Conservation (phyloP, 2,888 invertebrate genomes). For the Sarcophaga carnaria region DNA sequence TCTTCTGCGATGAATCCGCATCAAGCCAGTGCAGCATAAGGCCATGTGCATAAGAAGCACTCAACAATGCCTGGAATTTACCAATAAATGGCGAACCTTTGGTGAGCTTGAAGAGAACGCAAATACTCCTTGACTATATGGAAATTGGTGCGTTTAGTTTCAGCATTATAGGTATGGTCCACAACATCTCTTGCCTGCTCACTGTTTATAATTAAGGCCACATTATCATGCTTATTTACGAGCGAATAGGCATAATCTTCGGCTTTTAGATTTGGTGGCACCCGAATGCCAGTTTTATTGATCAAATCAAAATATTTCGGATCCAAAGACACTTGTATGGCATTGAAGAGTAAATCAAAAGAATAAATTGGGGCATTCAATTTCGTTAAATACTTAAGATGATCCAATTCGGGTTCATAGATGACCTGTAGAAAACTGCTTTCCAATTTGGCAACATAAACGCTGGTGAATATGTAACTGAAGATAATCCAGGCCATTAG, state of each 20-base stretch:
- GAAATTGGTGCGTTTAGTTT: conserved; percentile 74
- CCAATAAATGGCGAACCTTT: conserved; percentile 76
- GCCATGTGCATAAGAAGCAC: conserved; percentile 76
- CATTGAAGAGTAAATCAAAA: conserved; percentile 68
- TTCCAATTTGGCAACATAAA: conserved; percentile 79
- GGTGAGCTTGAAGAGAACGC: conserved; percentile 73
- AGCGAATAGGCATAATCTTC: conserved; percentile 46
- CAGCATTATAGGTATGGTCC: conserved; percentile 74
- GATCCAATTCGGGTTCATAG: conserved; percentile 76
- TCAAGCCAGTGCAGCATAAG: conserved; percentile 77
- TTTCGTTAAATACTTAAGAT: conserved; percentile 71
- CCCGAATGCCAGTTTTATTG: conserved; percentile 43
- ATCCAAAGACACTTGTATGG: conserved; percentile 69
- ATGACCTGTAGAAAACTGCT: conserved; percentile 78
- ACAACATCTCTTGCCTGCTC: conserved; percentile 76
- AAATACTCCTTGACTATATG: conserved; percentile 78
- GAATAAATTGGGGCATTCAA: conserved; percentile 73
- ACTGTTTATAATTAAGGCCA: conserved; percentile 75
- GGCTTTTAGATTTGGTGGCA: conserved; percentile 63
- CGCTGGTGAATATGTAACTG: conserved; percentile 76
- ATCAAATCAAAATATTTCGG: conserved; percentile 68
- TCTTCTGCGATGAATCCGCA: conserved; percentile 61
- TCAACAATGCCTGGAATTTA: conserved; percentile 74
- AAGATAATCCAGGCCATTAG: conserved; percentile 79
- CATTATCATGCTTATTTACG: conserved; percentile 58